Evolutionary conservation across 2,113 vertebrate genomes (phyloP), one percentile per base, ranked within the genome.

Genomic region (Thamnaconus septentrionalis): DNA sequence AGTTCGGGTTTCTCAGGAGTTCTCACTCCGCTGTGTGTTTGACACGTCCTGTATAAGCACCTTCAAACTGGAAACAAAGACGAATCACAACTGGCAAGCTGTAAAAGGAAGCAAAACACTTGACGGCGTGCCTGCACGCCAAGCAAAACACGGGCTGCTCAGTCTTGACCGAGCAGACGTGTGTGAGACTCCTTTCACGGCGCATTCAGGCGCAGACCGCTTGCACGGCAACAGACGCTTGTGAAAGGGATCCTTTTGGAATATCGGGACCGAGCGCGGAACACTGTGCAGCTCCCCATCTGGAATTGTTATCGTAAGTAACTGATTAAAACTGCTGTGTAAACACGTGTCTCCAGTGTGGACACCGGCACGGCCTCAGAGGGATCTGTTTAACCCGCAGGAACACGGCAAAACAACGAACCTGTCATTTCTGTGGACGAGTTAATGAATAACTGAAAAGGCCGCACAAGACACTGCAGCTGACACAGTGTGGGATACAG

Each of bases 91-190:
- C 59, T 64, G 65, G 52, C 57, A 80, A 80, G 78, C 52, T 66
- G 74, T 74, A 65, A 81, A 77, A 74, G 63, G 69, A 80, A 80
- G 51, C 53, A 51, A 9, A 76, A 65, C 75, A 60, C 70, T 73
- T 82, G 49, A 59, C 58, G 70, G 57, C 46, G 8, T 9, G 6
- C 45, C 9, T 12, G 40, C 6, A 6, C 66, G 84, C 72, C 79
- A 85, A 73, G 41, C 49, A 42, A 83, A 86, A 80, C 53, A 71
- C 50, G 58, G 42, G 53, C 61, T 2, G 8, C 40, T 59, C 55
- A 64, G 41, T 64, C n/a, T 4, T 11, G 40, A 54, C 57, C 56
- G 53, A 59, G 62, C 59, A 64, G 53, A n/a, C 48, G 66, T 10
- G 42, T 64, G 58, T 66, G 66, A 45, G 5, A 45, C 40, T 55